Base-by-base conservation (phyloP, 1,140 invertebrate genomes). In the Rhysida immarginata region DNA sequence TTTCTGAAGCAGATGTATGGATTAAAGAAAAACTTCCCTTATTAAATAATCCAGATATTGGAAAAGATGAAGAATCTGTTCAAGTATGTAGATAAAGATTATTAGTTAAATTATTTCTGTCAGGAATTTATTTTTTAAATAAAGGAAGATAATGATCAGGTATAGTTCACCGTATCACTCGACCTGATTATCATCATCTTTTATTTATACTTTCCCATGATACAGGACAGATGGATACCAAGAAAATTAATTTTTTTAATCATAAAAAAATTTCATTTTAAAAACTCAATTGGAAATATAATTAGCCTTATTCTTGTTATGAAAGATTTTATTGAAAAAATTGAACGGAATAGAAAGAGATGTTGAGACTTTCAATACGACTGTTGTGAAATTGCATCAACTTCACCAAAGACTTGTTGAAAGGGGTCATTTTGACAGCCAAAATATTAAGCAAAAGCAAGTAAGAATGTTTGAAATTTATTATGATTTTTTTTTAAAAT, bases 61-160 rank as follows among this genome's bases (percentile, higher is more conserved):
- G 87, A 1, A 83, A 85, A 56, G 90, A 94, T 68, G 87, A 93
- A 72, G 84, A 88, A 61, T 87, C 87, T 0, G 86, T 88, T 5
- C 80, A 83, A 58, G 79, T 81, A 2, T 71, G 85, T 27, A 55
- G 58, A n/a, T n/a, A n/a, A n/a, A n/a, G n/a, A n/a, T n/a, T n/a
- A n/a, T n/a, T n/a, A n/a, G n/a, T n/a, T n/a, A n/a, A n/a, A n/a
- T n/a, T n/a, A n/a, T n/a, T n/a, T n/a, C n/a, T n/a, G n/a, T n/a
- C n/a, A n/a, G n/a, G n/a, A n/a, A n/a, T n/a, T n/a, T n/a, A n/a
- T n/a, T n/a, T n/a, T n/a, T n/a, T n/a, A n/a, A n/a, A n/a, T n/a
- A n/a, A n/a, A n/a, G n/a, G n/a, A n/a, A n/a, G n/a, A n/a, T n/a
- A n/a, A n/a, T n/a, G n/a, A n/a, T n/a, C n/a, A n/a, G n/a, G n/a